phyloP scores from a whole-genome alignment of 2,888 invertebrate genomes.

The Laothoe populi region DNA sequence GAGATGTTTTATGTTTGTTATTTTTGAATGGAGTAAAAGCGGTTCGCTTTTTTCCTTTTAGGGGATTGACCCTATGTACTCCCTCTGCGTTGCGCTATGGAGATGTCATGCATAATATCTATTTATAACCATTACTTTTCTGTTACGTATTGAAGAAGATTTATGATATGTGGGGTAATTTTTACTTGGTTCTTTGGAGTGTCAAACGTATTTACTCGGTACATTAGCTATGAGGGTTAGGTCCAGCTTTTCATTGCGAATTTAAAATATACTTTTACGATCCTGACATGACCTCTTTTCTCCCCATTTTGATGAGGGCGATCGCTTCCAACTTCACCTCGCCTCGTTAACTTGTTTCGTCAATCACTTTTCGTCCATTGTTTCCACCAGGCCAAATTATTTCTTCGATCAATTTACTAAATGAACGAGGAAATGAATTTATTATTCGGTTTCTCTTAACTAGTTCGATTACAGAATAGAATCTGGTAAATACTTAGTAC shows the following conservation, averaged over 20 bases:
- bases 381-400: background rate
- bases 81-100: conserved; percentile 40
- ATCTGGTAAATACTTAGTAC: too few species aligned
- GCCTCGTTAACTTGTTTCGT: background rate
- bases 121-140: conserved; percentile 18
- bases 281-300: background rate
- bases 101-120: conserved; percentile 45
- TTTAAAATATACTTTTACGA: background rate
- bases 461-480: too few species aligned
- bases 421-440: background rate
- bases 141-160: conserved; percentile 36
- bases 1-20: conserved; percentile 48
- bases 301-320: background rate
- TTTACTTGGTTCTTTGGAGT: background rate
- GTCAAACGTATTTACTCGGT: conserved; percentile 5
- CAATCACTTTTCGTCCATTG: background rate
- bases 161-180: conserved; percentile 32
- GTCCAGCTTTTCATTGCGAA: background rate
- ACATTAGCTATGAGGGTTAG: background rate
- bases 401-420: background rate
- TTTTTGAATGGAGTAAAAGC: conserved; percentile 44
- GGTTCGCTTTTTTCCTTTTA: conserved; percentile 36
- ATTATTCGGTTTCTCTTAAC: background rate
- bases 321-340: background rate
- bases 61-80: conserved; percentile 41